These are phyloP conservation scores for Hyperoodon ampullatus DNA, from an alignment of 2,113 vertebrate genomes.

Conservation along the genomic window DNA sequence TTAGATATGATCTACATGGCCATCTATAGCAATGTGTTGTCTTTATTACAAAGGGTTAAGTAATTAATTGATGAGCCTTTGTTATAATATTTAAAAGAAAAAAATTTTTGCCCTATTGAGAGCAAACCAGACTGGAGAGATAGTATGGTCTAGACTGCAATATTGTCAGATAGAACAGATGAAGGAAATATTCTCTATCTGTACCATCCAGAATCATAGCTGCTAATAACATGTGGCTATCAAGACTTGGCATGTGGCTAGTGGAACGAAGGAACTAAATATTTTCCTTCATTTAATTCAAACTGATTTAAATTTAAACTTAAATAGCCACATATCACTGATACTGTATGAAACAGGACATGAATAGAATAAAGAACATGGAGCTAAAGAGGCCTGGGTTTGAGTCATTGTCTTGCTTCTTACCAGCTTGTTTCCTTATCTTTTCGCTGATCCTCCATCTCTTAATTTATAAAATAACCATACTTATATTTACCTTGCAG, in stretches of 20 bases:
- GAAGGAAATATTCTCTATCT: neutral
- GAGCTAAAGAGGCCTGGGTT: neutral
- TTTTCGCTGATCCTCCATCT: neutral
- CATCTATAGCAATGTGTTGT: neutral
- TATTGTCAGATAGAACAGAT: neutral
- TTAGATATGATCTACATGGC: neutral
- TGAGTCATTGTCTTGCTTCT: neutral
- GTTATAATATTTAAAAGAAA: neutral
- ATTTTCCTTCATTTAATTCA: neutral
- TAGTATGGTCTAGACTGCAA: neutral
- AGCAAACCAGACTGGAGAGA: neutral
- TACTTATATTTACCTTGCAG: neutral
- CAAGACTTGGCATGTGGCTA: neutral
- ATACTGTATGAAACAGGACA: neutral
- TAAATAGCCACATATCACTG: neutral
- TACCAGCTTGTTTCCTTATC: neutral
- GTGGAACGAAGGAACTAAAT: neutral
- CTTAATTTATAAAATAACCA: neutral
- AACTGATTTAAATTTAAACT: neutral
- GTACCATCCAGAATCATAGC: neutral
- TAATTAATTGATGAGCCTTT: neutral
- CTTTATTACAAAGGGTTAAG: neutral
- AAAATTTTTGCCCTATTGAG: neutral
- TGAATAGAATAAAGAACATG: neutral
- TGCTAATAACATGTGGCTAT: neutral